Percentiles rank a stretch among this genome's conserved stretches.
Evolutionary conservation across 2,888 invertebrate genomes (phyloP).

Genomic region (Andrena dorsata): DNA sequence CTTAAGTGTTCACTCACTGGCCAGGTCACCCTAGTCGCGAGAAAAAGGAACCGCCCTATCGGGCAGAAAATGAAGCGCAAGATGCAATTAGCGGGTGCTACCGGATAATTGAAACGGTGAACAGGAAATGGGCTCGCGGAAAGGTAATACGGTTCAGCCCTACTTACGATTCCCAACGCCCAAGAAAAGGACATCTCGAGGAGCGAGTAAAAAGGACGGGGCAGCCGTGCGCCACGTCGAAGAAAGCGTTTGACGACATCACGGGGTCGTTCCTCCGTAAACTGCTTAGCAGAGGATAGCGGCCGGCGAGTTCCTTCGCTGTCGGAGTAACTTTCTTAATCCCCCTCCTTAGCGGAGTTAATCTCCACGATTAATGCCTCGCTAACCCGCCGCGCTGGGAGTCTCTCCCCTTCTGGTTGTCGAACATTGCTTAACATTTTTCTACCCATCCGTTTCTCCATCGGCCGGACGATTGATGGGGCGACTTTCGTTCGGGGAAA

Average conservation of each 20-base stretch:
- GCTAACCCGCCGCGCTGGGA: constrained; percentile 44
- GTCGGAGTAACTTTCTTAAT: constrained; percentile 74
- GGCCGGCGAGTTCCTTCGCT: constrained; percentile 61
- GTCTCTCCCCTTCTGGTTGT: constrained; percentile 20
- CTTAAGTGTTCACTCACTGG: too few relatives aligned
- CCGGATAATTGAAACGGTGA: constrained; percentile 58
- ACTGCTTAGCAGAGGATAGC: constrained; percentile 69
- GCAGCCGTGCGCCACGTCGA: constrained; percentile 19
- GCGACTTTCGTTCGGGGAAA: too few relatives aligned
- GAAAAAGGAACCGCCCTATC: constrained; percentile 18
- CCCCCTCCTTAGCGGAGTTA: constrained; percentile 75
- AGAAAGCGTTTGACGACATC: constrained; percentile 65
- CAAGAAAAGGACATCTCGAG: constrained; percentile 43
- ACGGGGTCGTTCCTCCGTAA: constrained; percentile 62
- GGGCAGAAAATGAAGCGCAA: constrained; percentile 45
- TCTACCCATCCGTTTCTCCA: background rate
- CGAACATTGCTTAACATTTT: constrained; percentile 22
- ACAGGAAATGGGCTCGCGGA: constrained; percentile 44
- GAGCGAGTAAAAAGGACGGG: constrained; percentile 14
- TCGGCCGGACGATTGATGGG: too few relatives aligned
- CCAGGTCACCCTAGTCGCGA: too few relatives aligned
- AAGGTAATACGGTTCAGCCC: constrained; percentile 54
- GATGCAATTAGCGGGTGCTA: constrained; percentile 51
- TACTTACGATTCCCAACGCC: constrained; percentile 46
- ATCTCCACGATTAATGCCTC: constrained; percentile 78